A percentile compares a stretch with the other conserved stretches of the same genome.
Conservation (phyloP, 2,888 invertebrate genomes). For the Plagiodera versicolora region DNA sequence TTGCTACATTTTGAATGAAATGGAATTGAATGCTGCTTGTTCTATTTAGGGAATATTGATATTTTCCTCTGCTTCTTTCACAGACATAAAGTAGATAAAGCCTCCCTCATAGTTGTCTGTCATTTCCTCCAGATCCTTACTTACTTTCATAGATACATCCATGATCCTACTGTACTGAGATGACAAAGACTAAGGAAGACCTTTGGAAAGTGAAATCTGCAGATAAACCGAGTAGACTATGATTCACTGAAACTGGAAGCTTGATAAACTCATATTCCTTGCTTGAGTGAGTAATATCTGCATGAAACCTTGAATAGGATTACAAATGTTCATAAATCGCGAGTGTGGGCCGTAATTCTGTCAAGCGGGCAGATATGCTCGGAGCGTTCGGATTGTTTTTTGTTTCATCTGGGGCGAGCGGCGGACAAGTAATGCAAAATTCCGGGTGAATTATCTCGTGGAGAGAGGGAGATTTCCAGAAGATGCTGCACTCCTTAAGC, state of each 20-base stretch:
- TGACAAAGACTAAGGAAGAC: constrained; percentile 13
- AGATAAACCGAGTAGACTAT: constrained; percentile 63
- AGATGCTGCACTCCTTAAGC: neutral
- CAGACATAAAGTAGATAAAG: too few relatives aligned
- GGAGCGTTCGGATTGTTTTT: constrained; percentile 26
- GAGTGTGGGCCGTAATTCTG: constrained; percentile 56
- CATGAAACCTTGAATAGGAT: constrained; percentile 58
- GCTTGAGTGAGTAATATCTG: constrained; percentile 58
- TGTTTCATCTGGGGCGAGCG: constrained; percentile 18
- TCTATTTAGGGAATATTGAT: too few relatives aligned
- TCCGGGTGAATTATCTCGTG: neutral
- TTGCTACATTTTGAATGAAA: too few relatives aligned
- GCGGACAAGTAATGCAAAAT: constrained; percentile 14
- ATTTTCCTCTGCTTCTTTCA: too few relatives aligned
- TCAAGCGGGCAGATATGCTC: constrained; percentile 42
- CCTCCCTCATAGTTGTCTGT: too few relatives aligned
- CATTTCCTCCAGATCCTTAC: too few relatives aligned
- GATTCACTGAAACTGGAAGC: constrained; percentile 72
- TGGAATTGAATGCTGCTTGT: too few relatives aligned
- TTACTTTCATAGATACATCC: too few relatives aligned
- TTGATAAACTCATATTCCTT: constrained; percentile 59
- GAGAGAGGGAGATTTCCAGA: neutral
- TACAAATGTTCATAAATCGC: constrained; percentile 58
- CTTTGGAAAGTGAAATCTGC: constrained; percentile 65
- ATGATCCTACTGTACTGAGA: too few relatives aligned